phyloP scores from a whole-genome alignment of 2,797 vertebrate species.

The Neomorphus geoffroyi region DNA sequence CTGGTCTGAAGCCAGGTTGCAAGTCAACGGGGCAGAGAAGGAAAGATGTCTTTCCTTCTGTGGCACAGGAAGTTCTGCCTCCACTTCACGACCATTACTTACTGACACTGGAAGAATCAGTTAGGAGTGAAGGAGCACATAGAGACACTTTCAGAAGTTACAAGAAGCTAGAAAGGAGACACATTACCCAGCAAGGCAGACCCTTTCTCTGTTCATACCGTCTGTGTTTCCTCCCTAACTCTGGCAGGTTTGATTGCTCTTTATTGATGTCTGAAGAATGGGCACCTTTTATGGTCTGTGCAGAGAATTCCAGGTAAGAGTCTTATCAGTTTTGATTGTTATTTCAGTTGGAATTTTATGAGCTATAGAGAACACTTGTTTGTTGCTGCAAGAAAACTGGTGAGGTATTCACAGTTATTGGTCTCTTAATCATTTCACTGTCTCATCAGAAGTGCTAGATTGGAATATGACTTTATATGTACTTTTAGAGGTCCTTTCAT shows the following conservation, averaged over 20 bases:
- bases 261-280: neutral
- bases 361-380: neutral
- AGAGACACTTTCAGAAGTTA: neutral
- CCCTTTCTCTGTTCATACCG: neutral
- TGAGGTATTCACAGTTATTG: neutral
- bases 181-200: neutral
- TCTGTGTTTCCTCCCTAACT: neutral
- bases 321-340: neutral
- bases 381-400: neutral
- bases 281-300: neutral
- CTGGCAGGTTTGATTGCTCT: neutral
- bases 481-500: slow-evolving; percentile 1
- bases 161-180: neutral
- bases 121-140: neutral
- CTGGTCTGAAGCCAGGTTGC: neutral
- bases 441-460: neutral
- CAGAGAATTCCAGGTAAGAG: neutral
- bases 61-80: neutral
- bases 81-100: neutral
- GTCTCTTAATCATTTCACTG: neutral
- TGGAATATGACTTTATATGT: neutral
- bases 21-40: neutral
- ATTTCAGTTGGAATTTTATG: neutral
- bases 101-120: neutral
- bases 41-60: neutral